Evolutionary conservation across 2,113 vertebrate genomes (phyloP).

Genomic region (Ictidomys tridecemlineatus): DNA sequence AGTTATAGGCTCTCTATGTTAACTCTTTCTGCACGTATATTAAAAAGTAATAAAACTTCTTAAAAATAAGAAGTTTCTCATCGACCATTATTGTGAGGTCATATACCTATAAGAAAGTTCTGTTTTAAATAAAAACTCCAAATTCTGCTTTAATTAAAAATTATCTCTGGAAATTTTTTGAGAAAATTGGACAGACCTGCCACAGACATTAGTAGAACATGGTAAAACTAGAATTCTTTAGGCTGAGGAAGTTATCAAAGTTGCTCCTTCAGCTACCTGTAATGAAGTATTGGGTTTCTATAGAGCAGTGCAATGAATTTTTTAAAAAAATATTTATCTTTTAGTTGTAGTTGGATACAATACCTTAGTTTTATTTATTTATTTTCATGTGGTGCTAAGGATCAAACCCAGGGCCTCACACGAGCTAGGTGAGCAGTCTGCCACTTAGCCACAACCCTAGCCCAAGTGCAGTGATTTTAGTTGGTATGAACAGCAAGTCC

Average conservation of each 20-base stretch:
- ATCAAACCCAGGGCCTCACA: too few species aligned
- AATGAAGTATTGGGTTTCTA: neutral
- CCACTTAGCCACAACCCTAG: too few species aligned
- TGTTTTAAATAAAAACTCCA: neutral
- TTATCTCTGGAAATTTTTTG: slow-evolving; percentile 36
- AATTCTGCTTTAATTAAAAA: slow-evolving; percentile 7
- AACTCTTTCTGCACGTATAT: neutral
- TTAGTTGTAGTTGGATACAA: too few species aligned
- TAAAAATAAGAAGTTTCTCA: slow-evolving; percentile 14
- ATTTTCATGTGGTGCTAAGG: too few species aligned
- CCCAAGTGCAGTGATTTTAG: neutral
- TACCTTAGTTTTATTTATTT: too few species aligned
- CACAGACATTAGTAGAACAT: neutral
- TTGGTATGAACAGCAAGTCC: neutral
- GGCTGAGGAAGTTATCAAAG: neutral
- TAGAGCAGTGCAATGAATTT: neutral
- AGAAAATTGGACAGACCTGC: neutral
- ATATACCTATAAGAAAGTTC: neutral
- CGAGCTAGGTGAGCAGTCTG: too few species aligned
- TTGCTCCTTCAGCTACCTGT: neutral
- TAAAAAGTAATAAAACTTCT: neutral
- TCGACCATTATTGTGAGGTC: neutral
- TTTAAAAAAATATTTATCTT: neutral
- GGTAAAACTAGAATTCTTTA: neutral
- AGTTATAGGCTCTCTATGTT: neutral